Evolutionary conservation across 2,888 invertebrate genomes (phyloP), one percentile per base, ranked within the genome.

Genomic region (Cartodere bifasciata): DNA sequence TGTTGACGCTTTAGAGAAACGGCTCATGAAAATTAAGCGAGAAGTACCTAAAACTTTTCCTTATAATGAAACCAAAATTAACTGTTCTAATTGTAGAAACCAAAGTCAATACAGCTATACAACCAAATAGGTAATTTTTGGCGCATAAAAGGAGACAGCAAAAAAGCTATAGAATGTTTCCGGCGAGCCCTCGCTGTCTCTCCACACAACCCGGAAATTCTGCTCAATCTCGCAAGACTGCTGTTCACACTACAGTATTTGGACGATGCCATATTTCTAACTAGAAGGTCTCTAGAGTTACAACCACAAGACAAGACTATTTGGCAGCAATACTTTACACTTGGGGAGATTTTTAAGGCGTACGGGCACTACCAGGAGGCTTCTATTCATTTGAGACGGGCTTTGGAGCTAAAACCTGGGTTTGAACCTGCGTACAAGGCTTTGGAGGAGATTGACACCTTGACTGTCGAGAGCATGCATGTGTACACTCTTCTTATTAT

Each of bases 111-210:
- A 13, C 81, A 84, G 50, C 65, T 87, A 28, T 87, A 85, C 56
- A 88, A 87, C 56, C 85, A 88, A 59, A 86, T 90, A 50, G 88
- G 88, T 2, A 88, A 90, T 60, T 88, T 84, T 58, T 88, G 85
- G 84, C 70, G 87, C 39, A 82, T 88, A 43, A 84, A 86, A 57
- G 88, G 88, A 3, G 82, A 88, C 53, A 83, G 87, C 4, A 70
- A 81, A 50, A 75, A 77, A 50, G 83, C 87, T 1, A 87, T 90
- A 38, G 88, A 90, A 59, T 90, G 88, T 56, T 90, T 88, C 60
- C 70, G 88, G 38, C 70, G 84, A 49, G 87, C 86, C 3, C 66
- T 88, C 13, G 79, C 83, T 13, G 78, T 87, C 7, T 80, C 84
- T 13, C 87, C 88, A 2, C 82, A 86, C 50, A 84, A 87, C 64